These are phyloP conservation scores for Symphodus melops DNA, from an alignment of 2,113 vertebrate genomes.

Conservation along the genomic window DNA sequence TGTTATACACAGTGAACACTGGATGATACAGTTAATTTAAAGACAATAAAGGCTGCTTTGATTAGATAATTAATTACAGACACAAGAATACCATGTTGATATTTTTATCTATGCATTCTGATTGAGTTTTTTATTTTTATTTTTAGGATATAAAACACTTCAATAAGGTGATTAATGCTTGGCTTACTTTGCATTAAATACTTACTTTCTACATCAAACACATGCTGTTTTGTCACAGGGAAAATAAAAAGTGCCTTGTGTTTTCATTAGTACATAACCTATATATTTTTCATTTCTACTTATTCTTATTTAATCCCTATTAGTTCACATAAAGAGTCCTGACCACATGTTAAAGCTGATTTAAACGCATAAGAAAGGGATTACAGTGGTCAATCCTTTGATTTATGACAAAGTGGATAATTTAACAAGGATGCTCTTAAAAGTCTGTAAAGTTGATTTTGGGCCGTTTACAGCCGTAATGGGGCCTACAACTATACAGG, in stretches of 20 bases:
- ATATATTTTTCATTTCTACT: background rate
- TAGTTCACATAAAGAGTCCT: background rate
- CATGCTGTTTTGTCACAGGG: background rate
- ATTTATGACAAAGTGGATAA: conserved; percentile 9
- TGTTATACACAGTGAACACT: background rate
- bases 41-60: background rate
- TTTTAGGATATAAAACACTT: background rate
- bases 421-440: conserved; percentile 7
- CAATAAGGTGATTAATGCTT: background rate
- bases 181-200: background rate
- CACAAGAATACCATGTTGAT: background rate
- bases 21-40: background rate
- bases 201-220: background rate
- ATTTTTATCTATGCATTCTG: background rate
- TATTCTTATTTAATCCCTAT: background rate
- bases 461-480: background rate
- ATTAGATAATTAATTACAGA: conserved; percentile 10
- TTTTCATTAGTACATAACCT: conserved; percentile 2
- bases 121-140: background rate
- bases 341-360: background rate
- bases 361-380: background rate
- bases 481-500: background rate
- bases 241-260: conserved; percentile 22
- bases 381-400: background rate
- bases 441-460: background rate